A percentile compares a stretch with the other conserved stretches of the same genome.
phyloP scores from a whole-genome alignment of 2,113 vertebrate species.

The Dromiciops gliroides region DNA sequence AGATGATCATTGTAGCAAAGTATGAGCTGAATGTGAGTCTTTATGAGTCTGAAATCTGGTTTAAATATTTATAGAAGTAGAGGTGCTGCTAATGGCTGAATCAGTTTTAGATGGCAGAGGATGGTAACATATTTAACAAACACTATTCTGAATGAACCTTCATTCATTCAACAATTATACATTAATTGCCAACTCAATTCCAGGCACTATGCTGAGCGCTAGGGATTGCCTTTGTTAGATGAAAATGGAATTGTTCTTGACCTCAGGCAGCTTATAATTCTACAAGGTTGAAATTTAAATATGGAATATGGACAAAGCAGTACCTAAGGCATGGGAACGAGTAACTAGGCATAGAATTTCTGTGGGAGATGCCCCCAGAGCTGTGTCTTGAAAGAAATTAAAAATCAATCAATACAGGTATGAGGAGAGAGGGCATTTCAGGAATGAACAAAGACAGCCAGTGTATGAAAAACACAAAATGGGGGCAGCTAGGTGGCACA shows the following conservation, averaged over 20 bases:
- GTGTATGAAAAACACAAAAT: no score
- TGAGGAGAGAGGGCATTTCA: not conserved
- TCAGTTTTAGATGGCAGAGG: not conserved
- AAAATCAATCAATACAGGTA: not conserved
- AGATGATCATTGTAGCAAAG: conserved; percentile 56
- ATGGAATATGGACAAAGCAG: not conserved
- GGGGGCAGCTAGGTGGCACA: no score
- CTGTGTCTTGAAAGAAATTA: not conserved
- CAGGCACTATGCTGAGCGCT: not conserved
- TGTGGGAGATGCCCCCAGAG: not conserved
- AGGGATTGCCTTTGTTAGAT: not conserved
- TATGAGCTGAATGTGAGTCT: not conserved
- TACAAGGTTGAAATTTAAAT: not conserved
- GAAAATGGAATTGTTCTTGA: not conserved
- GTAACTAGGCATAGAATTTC: not conserved
- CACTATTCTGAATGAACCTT: not conserved
- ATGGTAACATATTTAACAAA: not conserved
- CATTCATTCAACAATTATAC: not conserved
- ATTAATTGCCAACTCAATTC: not conserved
- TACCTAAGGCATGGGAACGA: not conserved
- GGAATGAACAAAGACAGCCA: not conserved
- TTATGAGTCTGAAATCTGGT: not conserved
- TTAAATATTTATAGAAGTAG: conserved; percentile 69
- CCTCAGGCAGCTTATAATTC: accelerated
- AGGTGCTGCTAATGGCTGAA: conserved; percentile 36